A percentile compares a stretch with the other conserved stretches of the same genome.
Evolutionary conservation across 92 coral and sea anemone genomes (phyloP).

Genomic region (Plumapathes pennacea): DNA sequence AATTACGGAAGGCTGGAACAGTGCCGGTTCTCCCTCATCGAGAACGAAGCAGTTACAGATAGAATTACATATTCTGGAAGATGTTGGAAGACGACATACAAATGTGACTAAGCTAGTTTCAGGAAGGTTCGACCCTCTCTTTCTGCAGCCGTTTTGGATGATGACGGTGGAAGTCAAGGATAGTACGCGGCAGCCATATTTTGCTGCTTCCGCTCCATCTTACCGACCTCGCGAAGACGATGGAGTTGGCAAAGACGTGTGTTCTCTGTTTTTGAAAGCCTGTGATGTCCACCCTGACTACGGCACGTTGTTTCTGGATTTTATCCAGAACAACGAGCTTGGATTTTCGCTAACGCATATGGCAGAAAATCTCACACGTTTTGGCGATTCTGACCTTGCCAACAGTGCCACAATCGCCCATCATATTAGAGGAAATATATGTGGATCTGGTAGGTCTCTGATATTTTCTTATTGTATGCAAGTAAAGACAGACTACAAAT

Average conservation of each 20-base stretch:
- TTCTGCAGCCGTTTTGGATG: conserved; percentile 37
- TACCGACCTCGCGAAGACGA: conserved; percentile 56
- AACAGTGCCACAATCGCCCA: conserved; percentile 36
- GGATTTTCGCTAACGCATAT: conserved; percentile 25
- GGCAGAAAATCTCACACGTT: conserved; percentile 9
- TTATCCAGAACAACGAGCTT: conserved; percentile 7
- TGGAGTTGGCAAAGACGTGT: conserved; percentile 17
- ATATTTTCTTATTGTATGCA: not conserved
- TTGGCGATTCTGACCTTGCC: conserved; percentile 11
- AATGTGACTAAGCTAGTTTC: conserved; percentile 17
- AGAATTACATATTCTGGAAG: conserved; percentile 10
- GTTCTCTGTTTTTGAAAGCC: conserved; percentile 32
- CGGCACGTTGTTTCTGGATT: conserved; percentile 15
- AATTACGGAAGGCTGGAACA: no score
- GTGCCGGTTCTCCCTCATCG: no score
- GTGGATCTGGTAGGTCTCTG: no score
- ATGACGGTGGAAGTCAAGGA: conserved; percentile 8
- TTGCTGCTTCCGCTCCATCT: conserved; percentile 19
- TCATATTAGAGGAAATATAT: conserved; percentile 29
- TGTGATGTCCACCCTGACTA: conserved; percentile 33
- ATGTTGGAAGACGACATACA: not conserved
- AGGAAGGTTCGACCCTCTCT: conserved; percentile 47
- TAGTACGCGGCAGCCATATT: conserved; percentile 1
- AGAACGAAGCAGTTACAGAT: conserved; percentile 8
- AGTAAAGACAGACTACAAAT: no score